Conservation (phyloP, 2,888 invertebrate genomes). For the Drosophila ustulata region DNA sequence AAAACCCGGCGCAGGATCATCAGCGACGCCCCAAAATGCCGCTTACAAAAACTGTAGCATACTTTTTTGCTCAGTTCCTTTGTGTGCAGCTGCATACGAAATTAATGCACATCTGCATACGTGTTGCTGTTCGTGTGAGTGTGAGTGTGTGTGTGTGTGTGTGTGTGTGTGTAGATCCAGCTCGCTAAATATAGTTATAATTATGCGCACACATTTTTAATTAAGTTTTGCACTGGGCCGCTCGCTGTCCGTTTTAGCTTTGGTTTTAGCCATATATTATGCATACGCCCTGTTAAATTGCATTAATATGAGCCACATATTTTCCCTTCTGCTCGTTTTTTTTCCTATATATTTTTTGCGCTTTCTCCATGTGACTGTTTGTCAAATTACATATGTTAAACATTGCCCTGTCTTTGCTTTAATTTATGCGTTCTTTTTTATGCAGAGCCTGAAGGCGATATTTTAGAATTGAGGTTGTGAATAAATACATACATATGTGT, state of each 20-base stretch:
- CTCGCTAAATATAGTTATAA: slow-evolving; percentile 79
- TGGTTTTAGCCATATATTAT: slow-evolving; percentile 73
- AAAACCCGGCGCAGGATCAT: slow-evolving; percentile 71
- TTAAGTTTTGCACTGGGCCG: slow-evolving; percentile 70
- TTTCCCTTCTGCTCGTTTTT: slow-evolving; percentile 13
- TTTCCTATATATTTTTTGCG: not conserved
- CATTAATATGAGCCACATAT: slow-evolving; percentile 65
- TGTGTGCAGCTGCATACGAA: slow-evolving; percentile 71
- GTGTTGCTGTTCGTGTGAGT: slow-evolving; percentile 7
- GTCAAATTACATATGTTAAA: slow-evolving; percentile 72
- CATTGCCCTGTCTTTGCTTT: slow-evolving; percentile 54
- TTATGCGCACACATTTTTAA: slow-evolving; percentile 80
- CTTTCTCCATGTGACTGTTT: slow-evolving; percentile 35
- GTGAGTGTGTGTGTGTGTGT: slow-evolving; percentile 20
- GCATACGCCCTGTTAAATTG: slow-evolving; percentile 78
- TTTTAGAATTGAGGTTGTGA: slow-evolving; percentile 42
- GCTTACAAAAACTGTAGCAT: slow-evolving; percentile 70
- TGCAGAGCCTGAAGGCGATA: slow-evolving; percentile 19
- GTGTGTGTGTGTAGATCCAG: slow-evolving; percentile 44
- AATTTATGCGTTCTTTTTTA: slow-evolving; percentile 51
- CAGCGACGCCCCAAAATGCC: slow-evolving; percentile 62
- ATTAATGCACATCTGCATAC: slow-evolving; percentile 66
- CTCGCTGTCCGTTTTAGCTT: slow-evolving; percentile 44
- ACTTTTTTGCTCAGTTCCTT: slow-evolving; percentile 66
- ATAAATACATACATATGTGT: not conserved